These are phyloP conservation scores for Falco rusticolus DNA, from an alignment of 2,797 vertebrate genomes.

Conservation along the genomic window DNA sequence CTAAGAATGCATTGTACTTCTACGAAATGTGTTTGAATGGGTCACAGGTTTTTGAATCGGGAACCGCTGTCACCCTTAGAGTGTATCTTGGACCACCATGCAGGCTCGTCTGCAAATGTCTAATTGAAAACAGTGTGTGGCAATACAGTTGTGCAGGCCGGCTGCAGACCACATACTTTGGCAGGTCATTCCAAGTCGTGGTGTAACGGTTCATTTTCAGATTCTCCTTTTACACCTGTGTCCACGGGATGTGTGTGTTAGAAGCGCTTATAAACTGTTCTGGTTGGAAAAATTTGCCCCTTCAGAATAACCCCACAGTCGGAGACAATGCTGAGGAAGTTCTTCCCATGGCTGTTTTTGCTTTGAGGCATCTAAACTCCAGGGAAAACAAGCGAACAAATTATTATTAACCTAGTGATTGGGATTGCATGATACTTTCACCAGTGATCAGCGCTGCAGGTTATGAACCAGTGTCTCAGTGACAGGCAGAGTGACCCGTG, in stretches of 20 bases:
- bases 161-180: neutral
- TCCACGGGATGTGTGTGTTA: fast-evolving
- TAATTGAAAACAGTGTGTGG: constrained; percentile 18
- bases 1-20: neutral
- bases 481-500: neutral
- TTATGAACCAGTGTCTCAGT: neutral
- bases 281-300: neutral
- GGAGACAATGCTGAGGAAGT: neutral
- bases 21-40: neutral
- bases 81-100: constrained; percentile 20
- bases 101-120: neutral
- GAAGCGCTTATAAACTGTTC: fast-evolving
- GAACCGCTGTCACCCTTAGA: neutral
- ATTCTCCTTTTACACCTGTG: constrained; percentile 21
- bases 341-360: neutral
- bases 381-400: neutral
- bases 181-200: neutral
- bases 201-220: neutral
- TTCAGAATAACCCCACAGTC: neutral
- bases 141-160: fast-evolving
- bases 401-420: neutral
- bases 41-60: neutral
- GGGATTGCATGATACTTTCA: neutral
- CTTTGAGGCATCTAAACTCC: neutral
- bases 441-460: neutral